Evolutionary conservation across 2,888 invertebrate species (phyloP), one percentile per base, ranked within the genome.

Genomic region (Blastobasis adustella): DNA sequence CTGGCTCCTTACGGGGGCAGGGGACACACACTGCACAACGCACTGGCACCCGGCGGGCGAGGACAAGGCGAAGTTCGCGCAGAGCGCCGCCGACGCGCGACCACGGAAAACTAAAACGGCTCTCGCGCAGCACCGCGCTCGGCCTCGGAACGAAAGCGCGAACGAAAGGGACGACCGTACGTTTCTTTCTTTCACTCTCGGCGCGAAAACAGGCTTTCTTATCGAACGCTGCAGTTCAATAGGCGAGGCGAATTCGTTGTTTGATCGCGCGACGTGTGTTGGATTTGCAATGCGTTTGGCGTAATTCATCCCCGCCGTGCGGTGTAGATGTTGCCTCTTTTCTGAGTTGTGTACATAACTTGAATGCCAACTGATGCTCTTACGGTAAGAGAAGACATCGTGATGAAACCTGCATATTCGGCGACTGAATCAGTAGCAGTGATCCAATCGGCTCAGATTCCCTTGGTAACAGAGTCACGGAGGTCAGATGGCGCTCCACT

Each of bases 81-180:
- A 79, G 79, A 82, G 83, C 78, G 82, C 73, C 79, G 75, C 65
- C 73, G 73, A 66, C 79, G 82, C 87, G 80, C 76, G 82, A 76
- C 73, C 77, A 79, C 82, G 82, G 79, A 82, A 85, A 87, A 87
- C 86, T 82, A 82, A 81, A 65, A 68, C 72, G 72, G 72, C 75
- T 76, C 78, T 76, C 71, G 75, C 72, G 69, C 64, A 40, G 9
- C 58, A 58, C 67, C 64, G 56, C 58, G 65, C 66, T 66, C 70
- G 69, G 67, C 69, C 67, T 60, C 67, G 63, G 63, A 73, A 80
- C 71, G 86, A 86, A 86, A 86, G 84, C 76, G 76, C 58, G 80
- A 62, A 72, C 69, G 85, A 87, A 79, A 79, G 81, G 79, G 87
- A 87, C 82, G 69, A 72, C 70, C 58, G 71, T 64, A 76, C 76